Evolutionary conservation across 2,888 invertebrate species (phyloP).

Genomic region (Galeruca laticollis): DNA sequence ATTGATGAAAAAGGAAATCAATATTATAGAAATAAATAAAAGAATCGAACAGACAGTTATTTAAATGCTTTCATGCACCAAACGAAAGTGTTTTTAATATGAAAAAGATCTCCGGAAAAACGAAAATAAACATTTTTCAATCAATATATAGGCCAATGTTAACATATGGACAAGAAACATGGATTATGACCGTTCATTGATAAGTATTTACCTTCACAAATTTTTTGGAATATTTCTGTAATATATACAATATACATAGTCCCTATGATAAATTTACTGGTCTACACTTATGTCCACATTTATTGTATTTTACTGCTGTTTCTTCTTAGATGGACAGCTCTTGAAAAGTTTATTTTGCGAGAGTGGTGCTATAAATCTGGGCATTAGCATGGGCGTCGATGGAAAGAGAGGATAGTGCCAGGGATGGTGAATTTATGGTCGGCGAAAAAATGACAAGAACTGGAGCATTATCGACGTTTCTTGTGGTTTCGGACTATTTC

Average conservation of each 20-base stretch:
- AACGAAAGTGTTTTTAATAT: too few species aligned
- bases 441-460: slow-evolving; percentile 30
- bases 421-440: slow-evolving; percentile 26
- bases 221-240: not conserved
- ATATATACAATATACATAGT: not conserved
- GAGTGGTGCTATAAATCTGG: slow-evolving; percentile 35
- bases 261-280: not conserved
- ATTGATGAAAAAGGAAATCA: too few species aligned
- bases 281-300: slow-evolving; percentile 25
- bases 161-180: too few species aligned
- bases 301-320: slow-evolving; percentile 35
- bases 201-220: too few species aligned
- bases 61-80: too few species aligned
- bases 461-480: slow-evolving; percentile 24
- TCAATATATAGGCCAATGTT: too few species aligned
- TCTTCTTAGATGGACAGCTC: slow-evolving; percentile 34
- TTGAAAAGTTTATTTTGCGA: slow-evolving; percentile 40
- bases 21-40: too few species aligned
- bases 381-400: slow-evolving; percentile 39
- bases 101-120: too few species aligned
- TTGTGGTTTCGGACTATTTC: slow-evolving; percentile 2
- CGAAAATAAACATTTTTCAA: too few species aligned
- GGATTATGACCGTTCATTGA: too few species aligned
- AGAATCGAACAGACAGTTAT: too few species aligned
- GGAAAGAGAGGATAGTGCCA: slow-evolving; percentile 26